Conservation (phyloP, 2,888 invertebrate species). For the Scrobipalpa atriplicella region DNA sequence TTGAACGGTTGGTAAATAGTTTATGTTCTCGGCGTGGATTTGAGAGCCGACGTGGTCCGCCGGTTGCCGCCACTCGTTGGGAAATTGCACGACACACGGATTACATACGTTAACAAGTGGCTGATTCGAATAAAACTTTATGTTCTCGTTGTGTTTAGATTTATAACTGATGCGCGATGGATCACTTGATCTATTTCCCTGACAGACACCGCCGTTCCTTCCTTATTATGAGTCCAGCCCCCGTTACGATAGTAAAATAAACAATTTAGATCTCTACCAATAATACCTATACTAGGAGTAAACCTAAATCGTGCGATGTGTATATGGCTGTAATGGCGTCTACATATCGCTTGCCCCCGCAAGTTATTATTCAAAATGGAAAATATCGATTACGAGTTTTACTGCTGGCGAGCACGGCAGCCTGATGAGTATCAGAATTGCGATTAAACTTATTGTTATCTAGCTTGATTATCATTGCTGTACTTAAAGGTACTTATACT, state of each 20-base stretch:
- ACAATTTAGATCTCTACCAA: slow-evolving; percentile 3
- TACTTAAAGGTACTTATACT: no score
- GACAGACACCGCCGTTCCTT: slow-evolving; percentile 1
- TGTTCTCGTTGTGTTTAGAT: slow-evolving; percentile 70
- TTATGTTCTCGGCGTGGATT: slow-evolving; percentile 79
- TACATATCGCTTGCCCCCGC: slow-evolving; percentile 3
- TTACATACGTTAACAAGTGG: slow-evolving; percentile 75
- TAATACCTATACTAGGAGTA: neutral
- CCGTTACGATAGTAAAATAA: slow-evolving; percentile 11
- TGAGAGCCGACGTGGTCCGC: slow-evolving; percentile 74
- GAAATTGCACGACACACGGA: slow-evolving; percentile 73
- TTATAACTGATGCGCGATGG: slow-evolving; percentile 61
- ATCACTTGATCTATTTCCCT: slow-evolving; percentile 39
- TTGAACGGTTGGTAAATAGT: slow-evolving; percentile 81
- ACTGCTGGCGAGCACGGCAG: slow-evolving; percentile 60
- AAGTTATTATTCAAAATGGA: slow-evolving; percentile 50
- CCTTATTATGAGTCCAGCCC: slow-evolving; percentile 18
- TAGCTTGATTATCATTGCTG: no score
- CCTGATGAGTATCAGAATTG: slow-evolving; percentile 43
- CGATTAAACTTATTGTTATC: neutral
- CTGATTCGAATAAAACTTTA: slow-evolving; percentile 70
- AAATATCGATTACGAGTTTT: slow-evolving; percentile 56
- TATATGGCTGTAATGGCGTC: neutral
- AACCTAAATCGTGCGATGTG: neutral
- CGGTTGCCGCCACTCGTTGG: slow-evolving; percentile 71